Evolutionary conservation across 37 sponge, comb jelly and placozoan genomes (phyloP).

Genomic region (Dysidea cf. avara): DNA sequence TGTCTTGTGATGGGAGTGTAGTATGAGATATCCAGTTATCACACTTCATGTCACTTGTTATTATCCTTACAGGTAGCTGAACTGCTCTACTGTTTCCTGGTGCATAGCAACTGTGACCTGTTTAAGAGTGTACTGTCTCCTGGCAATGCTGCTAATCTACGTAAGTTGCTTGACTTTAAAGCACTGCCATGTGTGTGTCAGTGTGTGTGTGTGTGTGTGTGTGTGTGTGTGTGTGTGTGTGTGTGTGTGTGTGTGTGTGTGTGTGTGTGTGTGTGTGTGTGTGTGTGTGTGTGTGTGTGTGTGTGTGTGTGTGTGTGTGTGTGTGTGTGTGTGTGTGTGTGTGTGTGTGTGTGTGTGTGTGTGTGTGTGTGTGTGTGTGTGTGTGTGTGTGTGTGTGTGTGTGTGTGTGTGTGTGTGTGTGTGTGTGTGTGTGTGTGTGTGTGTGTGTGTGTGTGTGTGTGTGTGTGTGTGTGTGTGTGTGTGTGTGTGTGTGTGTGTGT

Average conservation of each 20-base stretch:
- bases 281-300: neutral
- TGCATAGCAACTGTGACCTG: slow-evolving; percentile 28
- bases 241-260: slow-evolving; percentile 5
- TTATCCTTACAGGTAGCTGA: no score
- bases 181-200: slow-evolving; percentile 15
- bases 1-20: no score
- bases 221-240: neutral
- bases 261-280: neutral
- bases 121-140: slow-evolving; percentile 19
- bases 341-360: slow-evolving; percentile 1
- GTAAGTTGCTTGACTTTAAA: neutral
- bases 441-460: neutral
- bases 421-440: slow-evolving; percentile 2
- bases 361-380: slow-evolving; percentile 5
- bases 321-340: neutral
- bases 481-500: slow-evolving; percentile 6
- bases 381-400: slow-evolving; percentile 1
- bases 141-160: neutral
- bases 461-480: slow-evolving; percentile 9
- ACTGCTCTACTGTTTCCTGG: slow-evolving; percentile 44
- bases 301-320: neutral
- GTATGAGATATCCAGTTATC: no score
- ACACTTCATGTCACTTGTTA: no score
- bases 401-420: slow-evolving; percentile 6
- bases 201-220: slow-evolving; percentile 5